Percentiles rank a stretch among this genome's conserved stretches.
phyloP scores from a whole-genome alignment of 2,113 vertebrate species.

The Upupa epops region DNA sequence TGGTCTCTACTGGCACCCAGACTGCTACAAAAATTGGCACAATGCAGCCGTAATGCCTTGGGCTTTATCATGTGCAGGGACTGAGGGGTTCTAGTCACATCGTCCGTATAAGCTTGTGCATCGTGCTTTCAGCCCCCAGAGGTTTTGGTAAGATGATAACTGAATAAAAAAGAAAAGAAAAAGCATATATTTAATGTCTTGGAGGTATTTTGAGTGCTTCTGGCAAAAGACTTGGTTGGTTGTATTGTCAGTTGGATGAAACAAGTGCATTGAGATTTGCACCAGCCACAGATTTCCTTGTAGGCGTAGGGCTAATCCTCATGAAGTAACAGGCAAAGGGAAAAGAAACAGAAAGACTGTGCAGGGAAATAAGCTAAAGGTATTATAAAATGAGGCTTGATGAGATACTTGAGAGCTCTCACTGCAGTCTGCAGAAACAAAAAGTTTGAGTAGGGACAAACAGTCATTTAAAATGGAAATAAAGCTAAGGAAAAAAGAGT shows the following conservation, averaged over 20 bases:
- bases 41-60: neutral
- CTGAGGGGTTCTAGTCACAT: neutral
- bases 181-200: neutral
- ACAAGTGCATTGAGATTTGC: neutral
- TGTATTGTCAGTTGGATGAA: neutral
- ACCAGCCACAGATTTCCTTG: neutral
- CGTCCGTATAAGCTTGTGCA: neutral
- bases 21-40: neutral
- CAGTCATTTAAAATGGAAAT: neutral
- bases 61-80: neutral
- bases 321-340: neutral
- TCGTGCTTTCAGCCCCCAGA: neutral
- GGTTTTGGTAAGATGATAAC: neutral
- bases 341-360: neutral
- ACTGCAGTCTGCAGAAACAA: neutral
- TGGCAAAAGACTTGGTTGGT: neutral
- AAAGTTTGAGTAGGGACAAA: neutral
- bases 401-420: neutral
- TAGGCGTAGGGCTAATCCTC: neutral
- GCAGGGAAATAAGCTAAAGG: slow-evolving; percentile 25
- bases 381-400: neutral
- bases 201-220: neutral
- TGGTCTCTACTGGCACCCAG: neutral
- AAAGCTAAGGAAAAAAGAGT: neutral
- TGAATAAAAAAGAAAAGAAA: neutral